Evolutionary conservation across 2,113 vertebrate species (phyloP).

Genomic region (Coptodon bakossiorum): DNA sequence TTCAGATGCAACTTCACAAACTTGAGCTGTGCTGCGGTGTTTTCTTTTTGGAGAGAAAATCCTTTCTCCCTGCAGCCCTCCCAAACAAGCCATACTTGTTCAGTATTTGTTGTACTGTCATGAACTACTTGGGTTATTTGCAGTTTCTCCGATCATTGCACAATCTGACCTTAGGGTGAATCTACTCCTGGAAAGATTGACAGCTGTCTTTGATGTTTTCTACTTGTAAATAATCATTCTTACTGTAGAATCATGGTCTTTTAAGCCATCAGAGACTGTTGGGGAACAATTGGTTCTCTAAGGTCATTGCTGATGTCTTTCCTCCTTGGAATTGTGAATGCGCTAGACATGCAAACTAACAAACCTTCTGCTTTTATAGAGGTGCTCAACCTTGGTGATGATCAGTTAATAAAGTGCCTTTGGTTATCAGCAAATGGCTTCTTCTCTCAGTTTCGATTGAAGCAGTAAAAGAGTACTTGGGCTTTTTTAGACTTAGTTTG

Average conservation of each 20-base stretch:
- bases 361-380: neutral
- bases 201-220: neutral
- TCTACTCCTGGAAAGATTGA: neutral
- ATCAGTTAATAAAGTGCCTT: neutral
- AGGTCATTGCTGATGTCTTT: neutral
- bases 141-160: neutral
- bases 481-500: neutral
- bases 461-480: neutral
- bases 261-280: neutral
- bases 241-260: neutral
- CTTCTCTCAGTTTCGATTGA: accelerated
- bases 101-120: neutral
- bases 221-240: neutral
- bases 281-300: neutral
- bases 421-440: neutral
- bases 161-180: accelerated
- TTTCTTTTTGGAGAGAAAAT: neutral
- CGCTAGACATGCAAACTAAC: neutral
- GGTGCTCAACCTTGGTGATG: neutral
- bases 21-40: neutral
- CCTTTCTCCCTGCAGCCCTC: accelerated
- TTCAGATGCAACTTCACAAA: neutral
- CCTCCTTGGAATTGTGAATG: neutral
- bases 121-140: neutral
- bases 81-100: neutral